A percentile compares a stretch with the other conserved stretches of the same genome.
These are phyloP conservation scores for Chaenodraco wilsoni DNA, from an alignment of 2,797 vertebrate species.

Conservation along the genomic window DNA sequence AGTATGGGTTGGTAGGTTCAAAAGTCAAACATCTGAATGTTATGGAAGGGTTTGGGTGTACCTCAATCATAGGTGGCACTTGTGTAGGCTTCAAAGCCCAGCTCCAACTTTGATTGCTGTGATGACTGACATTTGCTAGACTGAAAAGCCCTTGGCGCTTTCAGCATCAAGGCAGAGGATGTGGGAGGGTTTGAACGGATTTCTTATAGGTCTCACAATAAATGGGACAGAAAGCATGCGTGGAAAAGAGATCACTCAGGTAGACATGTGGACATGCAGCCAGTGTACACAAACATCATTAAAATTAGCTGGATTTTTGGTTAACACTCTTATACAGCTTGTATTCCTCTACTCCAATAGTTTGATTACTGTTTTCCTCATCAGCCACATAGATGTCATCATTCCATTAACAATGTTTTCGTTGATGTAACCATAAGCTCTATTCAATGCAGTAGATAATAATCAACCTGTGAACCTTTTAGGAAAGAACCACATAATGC, in stretches of 20 bases:
- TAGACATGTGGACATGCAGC: conserved; percentile 18
- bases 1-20: neutral
- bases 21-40: conserved; percentile 1
- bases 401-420: conserved; percentile 26
- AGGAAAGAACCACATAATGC: conserved; percentile 21
- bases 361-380: conserved; percentile 21
- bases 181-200: conserved; percentile 39
- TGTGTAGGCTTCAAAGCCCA: conserved; percentile 75
- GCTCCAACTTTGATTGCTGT: conserved; percentile 59
- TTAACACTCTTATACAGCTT: neutral
- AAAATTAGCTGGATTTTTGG: neutral
- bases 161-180: conserved; percentile 26
- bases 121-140: conserved; percentile 73
- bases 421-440: conserved; percentile 20
- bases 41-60: conserved; percentile 15
- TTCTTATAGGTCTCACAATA: conserved; percentile 33
- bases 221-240: conserved; percentile 35
- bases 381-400: conserved; percentile 17
- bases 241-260: conserved; percentile 8
- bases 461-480: conserved; percentile 22
- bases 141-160: conserved; percentile 54
- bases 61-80: conserved; percentile 44
- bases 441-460: conserved; percentile 32
- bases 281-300: neutral
- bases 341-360: conserved; percentile 4